Evolutionary conservation across 1,140 invertebrate species (phyloP), one percentile per base, ranked within the genome.

Genomic region (Anagrus nilaparvatae): DNA sequence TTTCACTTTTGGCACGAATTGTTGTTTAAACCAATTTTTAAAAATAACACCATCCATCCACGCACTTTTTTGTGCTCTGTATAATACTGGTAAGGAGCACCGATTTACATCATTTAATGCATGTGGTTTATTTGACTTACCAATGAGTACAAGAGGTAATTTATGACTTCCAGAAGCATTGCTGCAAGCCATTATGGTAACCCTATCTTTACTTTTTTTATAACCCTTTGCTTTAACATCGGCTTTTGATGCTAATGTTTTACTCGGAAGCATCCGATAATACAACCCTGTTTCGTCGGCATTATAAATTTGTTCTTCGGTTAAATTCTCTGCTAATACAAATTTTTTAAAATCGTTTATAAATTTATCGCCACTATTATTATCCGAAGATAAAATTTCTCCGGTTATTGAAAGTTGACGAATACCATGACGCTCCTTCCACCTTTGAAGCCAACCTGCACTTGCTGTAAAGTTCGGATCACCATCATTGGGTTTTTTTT

Each of bases 401-500:
- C 46, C 48, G 44, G 41, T 44, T 16, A 52, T 49, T 12, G 31
- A 47, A 27, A 48, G 31, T 30, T 49, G 34, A 21, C 42, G 34
- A 33, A 52, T 40, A 34, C 44, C 37, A 39, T 47, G 37, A 20
- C 43, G 30, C 43, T 46, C 46, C 31, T 56, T 55, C 48, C 47
- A 56, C 32, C 53, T 38, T 38, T 50, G 40, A 27, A 55, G 35
- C 53, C 51, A 55, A 25, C 51, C 53, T 31, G 46, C 40, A 44
- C 53, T 56, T 13, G 51, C 51, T 37, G 50, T 48, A 46, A 55
- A 56, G 24, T 35, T 35, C 24, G 49, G 14, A 33, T 33, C 20
- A 19, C 16, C 16, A 7, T 19, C 31, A n/a, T n/a, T n/a, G n/a
- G n/a, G n/a, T n/a, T n/a, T n/a, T n/a, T n/a, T n/a, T n/a, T n/a